Base-by-base conservation (phyloP, 2,797 vertebrate genomes). In the Huso huso region DNA sequence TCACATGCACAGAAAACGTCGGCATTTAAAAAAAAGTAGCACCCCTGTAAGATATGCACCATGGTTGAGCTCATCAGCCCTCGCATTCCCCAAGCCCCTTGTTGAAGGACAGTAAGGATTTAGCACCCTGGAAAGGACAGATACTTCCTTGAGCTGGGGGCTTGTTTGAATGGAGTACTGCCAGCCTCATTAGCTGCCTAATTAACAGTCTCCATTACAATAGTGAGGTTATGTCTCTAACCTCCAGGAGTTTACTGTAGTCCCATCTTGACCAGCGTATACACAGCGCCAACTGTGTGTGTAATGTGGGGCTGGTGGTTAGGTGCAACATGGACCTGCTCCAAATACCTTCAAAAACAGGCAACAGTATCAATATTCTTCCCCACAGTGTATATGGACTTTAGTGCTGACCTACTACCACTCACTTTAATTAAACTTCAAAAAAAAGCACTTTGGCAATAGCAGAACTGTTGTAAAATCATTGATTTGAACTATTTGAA, bases 151-250 rank as follows among this genome's bases (percentile, higher is more conserved):
- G 63, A 63, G 68, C 68, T 10, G 60, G 15, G n/a, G 55, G 64
- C 53, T 52, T 37, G 37, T 37, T 37, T 37, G 2, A 37, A 37
- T 37, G 0, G 37, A 37, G 37, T 37, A 37, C 37, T 37, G 5
- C 37, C 5, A 5, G 37, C 9, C 73, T 58, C 62, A 66, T 68
- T 66, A 72, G 59, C 13, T 51, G 12, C 49, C 63, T 67, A 69
- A 73, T 67, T 69, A 18, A 69, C 58, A 23, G 49, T 7, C 49
- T 64, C 37, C 49, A 62, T 61, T 71, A 63, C 49, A 5, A 49
- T 68, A 72, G 63, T 4, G n/a, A 70, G 62, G 53, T 12, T 8
- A 52, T 15, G 52, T 58, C 64, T 10, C 59, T 51, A 11, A 8
- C 68, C 50, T 57, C 48, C 53, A 57, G 62, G 63, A 48, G 49